phyloP scores from a whole-genome alignment of 2,113 vertebrate species.

The Rattus rattus region DNA sequence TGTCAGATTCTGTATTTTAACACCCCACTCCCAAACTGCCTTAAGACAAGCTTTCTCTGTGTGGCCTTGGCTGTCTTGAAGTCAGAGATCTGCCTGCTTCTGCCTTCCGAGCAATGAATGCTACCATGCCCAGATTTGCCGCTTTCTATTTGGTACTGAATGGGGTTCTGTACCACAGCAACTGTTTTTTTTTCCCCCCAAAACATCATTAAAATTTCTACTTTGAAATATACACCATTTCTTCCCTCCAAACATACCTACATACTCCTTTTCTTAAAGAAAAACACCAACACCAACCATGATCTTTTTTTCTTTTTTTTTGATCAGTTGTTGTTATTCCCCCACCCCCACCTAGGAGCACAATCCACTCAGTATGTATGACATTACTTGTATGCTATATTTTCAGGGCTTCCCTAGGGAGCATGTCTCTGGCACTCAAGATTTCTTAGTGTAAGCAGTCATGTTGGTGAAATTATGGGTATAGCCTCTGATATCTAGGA shows the following conservation, averaged over 20 bases:
- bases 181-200: too few relatives aligned
- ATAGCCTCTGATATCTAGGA: neutral
- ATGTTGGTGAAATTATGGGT: neutral
- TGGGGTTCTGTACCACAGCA: neutral
- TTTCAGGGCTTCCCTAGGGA: neutral
- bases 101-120: neutral
- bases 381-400: neutral
- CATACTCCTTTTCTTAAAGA: neutral
- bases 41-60: neutral
- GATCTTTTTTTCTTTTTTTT: neutral
- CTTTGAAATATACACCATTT: neutral
- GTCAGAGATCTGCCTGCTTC: neutral
- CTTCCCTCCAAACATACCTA: neutral
- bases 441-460: neutral
- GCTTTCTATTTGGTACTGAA: neutral
- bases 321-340: too few relatives aligned
- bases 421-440: neutral
- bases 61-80: neutral
- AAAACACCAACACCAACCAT: neutral
- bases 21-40: neutral
- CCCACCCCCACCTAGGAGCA: neutral
- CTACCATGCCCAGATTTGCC: neutral
- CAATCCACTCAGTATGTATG: neutral
- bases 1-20: constrained; percentile 24
- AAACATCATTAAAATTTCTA: neutral